Base-by-base conservation (phyloP, 2,797 vertebrate species). In the Neosilurus hyrtlii region DNA sequence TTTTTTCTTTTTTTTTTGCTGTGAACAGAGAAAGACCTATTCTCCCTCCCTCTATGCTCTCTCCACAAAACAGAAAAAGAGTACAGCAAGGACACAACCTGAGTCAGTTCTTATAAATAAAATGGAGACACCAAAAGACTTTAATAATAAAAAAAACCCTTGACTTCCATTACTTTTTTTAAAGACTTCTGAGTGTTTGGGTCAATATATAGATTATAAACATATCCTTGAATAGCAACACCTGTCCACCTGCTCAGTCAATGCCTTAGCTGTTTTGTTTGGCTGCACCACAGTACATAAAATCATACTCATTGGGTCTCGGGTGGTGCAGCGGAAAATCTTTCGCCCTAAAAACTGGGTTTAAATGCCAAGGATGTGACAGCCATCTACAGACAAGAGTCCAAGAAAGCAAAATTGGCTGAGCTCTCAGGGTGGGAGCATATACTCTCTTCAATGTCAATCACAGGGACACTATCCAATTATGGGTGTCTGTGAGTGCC, bases 11-110 rank as follows among this genome's bases (percentile, higher is more conserved):
- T 70, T 24, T 51, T 51, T 49, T 63, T 30, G 30, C 59, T 26
- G 62, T 11, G n/a, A 67, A 68, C 63, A 68, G 51, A 57, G 51
- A 67, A 66, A 90, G 90, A 92, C 68, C 71, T 79, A 66, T 81
- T 86, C 81, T 86, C 83, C 61, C 70, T 84, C 85, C 76, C 81
- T 68, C 84, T 84, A 73, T 84, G 82, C 22, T 26, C 51, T 83
- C 62, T 85, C 59, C 7, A 73, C 68, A 72, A 7, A 73, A 22
- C 12, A 63, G n/a, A 61, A 56, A 82, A 75, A 72, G 59, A 65
- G 62, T 26, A 57, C n/a, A 71, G 26, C 24, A 84, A 65, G 59
- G 74, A 57, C 82, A 79, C 67, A 51, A 54, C 26, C 22, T 18
- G 56, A 57, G 57, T 75, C 63, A 66, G 49, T n/a, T 83, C 56